Evolutionary conservation across 2,113 vertebrate species (phyloP), one percentile per base, ranked within the genome.

Genomic region (Hypanus sabinus): DNA sequence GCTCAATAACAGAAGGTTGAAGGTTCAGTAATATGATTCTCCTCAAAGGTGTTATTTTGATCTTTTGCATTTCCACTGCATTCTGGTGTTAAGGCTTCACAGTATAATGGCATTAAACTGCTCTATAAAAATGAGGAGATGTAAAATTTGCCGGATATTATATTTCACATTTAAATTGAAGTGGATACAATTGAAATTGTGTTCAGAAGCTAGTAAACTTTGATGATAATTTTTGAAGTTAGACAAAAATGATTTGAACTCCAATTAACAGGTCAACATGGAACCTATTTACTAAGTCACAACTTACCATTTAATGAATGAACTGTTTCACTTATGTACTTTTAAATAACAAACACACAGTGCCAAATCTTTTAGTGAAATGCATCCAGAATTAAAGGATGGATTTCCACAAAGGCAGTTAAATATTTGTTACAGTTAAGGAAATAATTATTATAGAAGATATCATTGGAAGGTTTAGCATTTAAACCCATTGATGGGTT

Each of bases 1-100:
- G 83, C 9, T 93, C 90, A 93, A 73, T 70, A 93, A 73, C 33
- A 93, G 68, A 71, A 46, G 88, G 68, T 73, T 73, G 90, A 93
- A 73, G 36, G 90, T 93, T 46, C 90, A 38, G 68, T 24, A 93
- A 55, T 93, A 38, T 93, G 68, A 75, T 73, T 93, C 36, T 93
- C 46, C 38, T 55, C 91, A 93, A 73, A 14, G 36, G 7, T 93
- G 33, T 38, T 60, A 33, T 71, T 46, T 27, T 71, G 90, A 92
- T 70, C 18, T 71, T 27, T 62, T 92, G 90, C 90, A 71, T 38
- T 38, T 22, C n/a, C 36, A 92, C 2, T 91, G 12, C 70, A 71
- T 93, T 73, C 10, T 24, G 16, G 10, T 73, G 38, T 10, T 55
- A 5, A 12, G 24, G 91, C 30, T 38, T 30, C 18, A 14, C 38